phyloP scores from a whole-genome alignment of 2,797 vertebrate species.

The Vultur gryphus region DNA sequence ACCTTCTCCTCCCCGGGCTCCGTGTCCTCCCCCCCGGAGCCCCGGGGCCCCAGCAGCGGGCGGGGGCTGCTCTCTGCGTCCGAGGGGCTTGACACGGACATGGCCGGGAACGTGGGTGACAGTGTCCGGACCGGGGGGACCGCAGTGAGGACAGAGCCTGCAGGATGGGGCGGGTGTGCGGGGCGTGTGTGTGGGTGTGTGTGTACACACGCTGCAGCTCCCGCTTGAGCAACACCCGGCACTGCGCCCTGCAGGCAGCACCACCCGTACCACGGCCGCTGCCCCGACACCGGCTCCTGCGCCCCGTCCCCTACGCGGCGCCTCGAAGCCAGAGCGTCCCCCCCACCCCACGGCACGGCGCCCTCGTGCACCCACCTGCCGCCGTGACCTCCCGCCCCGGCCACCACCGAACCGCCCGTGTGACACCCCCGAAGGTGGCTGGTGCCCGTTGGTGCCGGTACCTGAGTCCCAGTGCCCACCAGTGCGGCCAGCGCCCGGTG shows the following conservation, averaged over 20 bases:
- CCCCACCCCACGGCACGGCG: fast-evolving
- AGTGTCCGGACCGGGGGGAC: fast-evolving
- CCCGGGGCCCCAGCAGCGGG: not conserved
- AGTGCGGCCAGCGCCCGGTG: not conserved
- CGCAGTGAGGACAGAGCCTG: fast-evolving
- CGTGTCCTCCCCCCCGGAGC: not conserved
- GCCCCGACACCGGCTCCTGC: not conserved
- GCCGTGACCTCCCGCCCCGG: fast-evolving
- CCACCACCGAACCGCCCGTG: fast-evolving
- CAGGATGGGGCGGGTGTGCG: fast-evolving
- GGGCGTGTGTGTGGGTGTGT: not conserved
- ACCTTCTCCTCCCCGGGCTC: not conserved
- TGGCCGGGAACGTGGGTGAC: fast-evolving
- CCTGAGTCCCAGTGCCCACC: not conserved
- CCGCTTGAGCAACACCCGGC: too few species aligned
- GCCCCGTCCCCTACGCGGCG: fast-evolving
- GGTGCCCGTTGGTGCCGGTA: not conserved
- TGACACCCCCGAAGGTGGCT: fast-evolving
- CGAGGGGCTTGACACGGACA: not conserved
- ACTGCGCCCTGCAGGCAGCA: not conserved
- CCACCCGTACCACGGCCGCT: fast-evolving
- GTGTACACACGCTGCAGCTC: not conserved
- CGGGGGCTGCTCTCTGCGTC: not conserved
- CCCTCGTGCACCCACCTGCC: fast-evolving
- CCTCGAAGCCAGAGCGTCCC: not conserved